Evolutionary conservation across 2,113 vertebrate genomes (phyloP).

Genomic region (Motacilla alba): DNA sequence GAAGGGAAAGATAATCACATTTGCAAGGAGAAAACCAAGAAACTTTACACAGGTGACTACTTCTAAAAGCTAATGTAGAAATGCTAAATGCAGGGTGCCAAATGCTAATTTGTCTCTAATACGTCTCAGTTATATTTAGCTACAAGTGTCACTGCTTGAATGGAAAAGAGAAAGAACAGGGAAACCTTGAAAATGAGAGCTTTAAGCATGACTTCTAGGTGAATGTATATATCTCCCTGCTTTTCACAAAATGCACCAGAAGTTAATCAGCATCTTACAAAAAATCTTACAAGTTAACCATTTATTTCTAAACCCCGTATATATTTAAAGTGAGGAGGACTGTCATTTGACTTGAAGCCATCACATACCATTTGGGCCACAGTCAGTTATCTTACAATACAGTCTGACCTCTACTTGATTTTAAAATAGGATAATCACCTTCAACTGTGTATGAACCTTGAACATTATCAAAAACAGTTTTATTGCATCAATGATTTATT

Average conservation of each 20-base stretch:
- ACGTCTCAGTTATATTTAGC: background rate
- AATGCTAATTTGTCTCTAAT: background rate
- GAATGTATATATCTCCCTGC: background rate
- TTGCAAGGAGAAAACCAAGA: background rate
- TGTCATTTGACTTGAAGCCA: background rate
- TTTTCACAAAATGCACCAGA: background rate
- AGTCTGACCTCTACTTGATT: slow-evolving; percentile 62
- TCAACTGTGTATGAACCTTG: slow-evolving; percentile 68
- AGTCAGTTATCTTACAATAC: slow-evolving; percentile 54
- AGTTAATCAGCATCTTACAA: background rate
- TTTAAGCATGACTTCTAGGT: background rate
- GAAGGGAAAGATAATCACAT: background rate
- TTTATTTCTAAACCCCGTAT: background rate
- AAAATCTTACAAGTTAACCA: background rate
- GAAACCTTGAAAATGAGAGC: background rate
- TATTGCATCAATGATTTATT: slow-evolving; percentile 68
- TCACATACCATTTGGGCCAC: slow-evolving; percentile 10
- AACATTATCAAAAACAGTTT: slow-evolving; percentile 63
- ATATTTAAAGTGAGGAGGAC: background rate
- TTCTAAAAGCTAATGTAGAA: background rate
- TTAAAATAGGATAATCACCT: slow-evolving; percentile 72
- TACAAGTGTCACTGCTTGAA: background rate
- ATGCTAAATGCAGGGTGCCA: background rate
- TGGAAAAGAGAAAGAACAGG: background rate
- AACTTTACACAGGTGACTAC: background rate